A percentile compares a stretch with the other conserved stretches of the same genome.
phyloP scores from a whole-genome alignment of 2,888 invertebrate species.

The Malthinus flaveolus region DNA sequence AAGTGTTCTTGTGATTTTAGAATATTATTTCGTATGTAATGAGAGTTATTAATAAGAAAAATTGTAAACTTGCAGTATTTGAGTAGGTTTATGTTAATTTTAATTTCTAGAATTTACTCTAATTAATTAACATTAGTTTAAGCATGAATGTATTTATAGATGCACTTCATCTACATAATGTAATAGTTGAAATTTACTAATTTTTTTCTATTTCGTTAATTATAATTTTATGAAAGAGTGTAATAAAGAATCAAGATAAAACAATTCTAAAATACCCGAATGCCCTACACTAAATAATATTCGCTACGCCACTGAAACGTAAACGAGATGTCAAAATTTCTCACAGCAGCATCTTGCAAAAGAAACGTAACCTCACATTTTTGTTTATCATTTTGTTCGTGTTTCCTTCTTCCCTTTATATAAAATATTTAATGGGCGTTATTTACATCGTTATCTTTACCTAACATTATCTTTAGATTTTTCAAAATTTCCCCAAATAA shows the following conservation, averaged over 20 bases:
- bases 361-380: background rate
- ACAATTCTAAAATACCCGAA: too few relatives aligned
- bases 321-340: background rate
- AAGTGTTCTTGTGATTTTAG: constrained; percentile 28
- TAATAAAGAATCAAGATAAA: too few relatives aligned
- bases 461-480: too few relatives aligned
- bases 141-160: constrained; percentile 10
- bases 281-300: too few relatives aligned
- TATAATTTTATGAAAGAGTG: too few relatives aligned
- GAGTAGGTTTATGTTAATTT: constrained; percentile 1
- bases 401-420: background rate
- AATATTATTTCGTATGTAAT: constrained; percentile 11
- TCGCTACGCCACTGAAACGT: too few relatives aligned
- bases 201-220: background rate
- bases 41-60: constrained; percentile 1
- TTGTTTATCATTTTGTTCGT: background rate
- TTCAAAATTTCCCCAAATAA: too few relatives aligned
- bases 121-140: constrained; percentile 4
- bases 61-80: background rate
- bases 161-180: constrained; percentile 5
- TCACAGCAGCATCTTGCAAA: background rate
- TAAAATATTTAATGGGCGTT: background rate
- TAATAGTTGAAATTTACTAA: constrained; percentile 1
- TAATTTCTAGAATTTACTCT: constrained; percentile 4
- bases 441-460: too few relatives aligned